Evolutionary conservation across 2,888 invertebrate species (phyloP).

Genomic region (Napeogenes inachia): DNA sequence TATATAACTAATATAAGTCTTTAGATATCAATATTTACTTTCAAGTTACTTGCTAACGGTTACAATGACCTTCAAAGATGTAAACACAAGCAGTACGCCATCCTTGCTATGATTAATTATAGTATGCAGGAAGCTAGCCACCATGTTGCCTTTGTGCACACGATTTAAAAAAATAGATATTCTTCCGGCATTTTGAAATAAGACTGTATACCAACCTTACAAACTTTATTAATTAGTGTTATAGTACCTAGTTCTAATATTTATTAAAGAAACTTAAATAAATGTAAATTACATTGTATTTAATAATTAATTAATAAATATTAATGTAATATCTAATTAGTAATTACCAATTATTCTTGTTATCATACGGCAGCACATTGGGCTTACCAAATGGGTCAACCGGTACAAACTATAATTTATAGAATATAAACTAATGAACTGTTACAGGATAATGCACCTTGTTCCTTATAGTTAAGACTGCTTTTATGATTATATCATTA

Average conservation of each 20-base stretch:
- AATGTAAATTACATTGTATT: too few relatives aligned
- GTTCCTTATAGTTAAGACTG: slow-evolving; percentile 9
- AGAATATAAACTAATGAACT: slow-evolving; percentile 25
- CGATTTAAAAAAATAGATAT: background rate
- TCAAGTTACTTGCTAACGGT: slow-evolving; percentile 2
- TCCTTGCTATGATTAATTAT: slow-evolving; percentile 5
- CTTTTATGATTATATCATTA: too few relatives aligned
- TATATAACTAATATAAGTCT: too few relatives aligned
- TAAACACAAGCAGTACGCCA: slow-evolving; percentile 1
- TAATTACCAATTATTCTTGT: slow-evolving; percentile 28
- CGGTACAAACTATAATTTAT: slow-evolving; percentile 58
- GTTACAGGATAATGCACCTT: slow-evolving; percentile 19
- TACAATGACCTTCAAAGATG: background rate
- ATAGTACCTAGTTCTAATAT: too few relatives aligned
- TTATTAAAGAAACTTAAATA: too few relatives aligned
- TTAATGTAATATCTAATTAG: slow-evolving; percentile 10
- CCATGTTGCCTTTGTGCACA: slow-evolving; percentile 4
- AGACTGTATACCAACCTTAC: background rate
- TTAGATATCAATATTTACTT: background rate
- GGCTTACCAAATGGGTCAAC: slow-evolving; percentile 56
- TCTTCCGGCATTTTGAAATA: slow-evolving; percentile 2
- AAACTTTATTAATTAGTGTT: too few relatives aligned
- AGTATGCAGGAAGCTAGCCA: slow-evolving; percentile 2
- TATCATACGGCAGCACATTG: slow-evolving; percentile 32
- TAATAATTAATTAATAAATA: too few relatives aligned